phyloP scores from a whole-genome alignment of 1,140 invertebrate genomes.

The Prorops nasuta region DNA sequence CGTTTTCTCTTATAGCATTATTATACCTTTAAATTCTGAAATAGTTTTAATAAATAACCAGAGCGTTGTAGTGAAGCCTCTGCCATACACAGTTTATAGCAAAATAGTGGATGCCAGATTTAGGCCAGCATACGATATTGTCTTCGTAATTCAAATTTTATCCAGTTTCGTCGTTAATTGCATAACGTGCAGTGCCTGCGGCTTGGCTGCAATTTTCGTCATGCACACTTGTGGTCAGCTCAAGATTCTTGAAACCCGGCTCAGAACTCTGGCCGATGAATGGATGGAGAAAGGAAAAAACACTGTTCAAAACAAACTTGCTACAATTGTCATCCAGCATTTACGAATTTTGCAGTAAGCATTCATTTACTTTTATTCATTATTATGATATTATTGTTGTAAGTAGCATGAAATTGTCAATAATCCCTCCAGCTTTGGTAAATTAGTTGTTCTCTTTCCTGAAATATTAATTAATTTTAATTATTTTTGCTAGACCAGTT shows the following conservation, averaged over 20 bases:
- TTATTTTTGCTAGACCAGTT: slow-evolving; percentile 9
- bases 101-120: slow-evolving; percentile 14
- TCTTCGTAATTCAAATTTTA: slow-evolving; percentile 25
- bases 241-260: slow-evolving; percentile 7
- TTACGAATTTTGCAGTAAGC: slow-evolving; percentile 17
- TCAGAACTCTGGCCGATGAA: slow-evolving; percentile 6
- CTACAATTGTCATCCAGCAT: slow-evolving; percentile 18
- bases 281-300: neutral
- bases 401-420: no score
- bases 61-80: no score
- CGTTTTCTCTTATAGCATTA: slow-evolving; percentile 8
- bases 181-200: neutral
- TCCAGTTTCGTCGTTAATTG: slow-evolving; percentile 18
- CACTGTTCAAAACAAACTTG: neutral
- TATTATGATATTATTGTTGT: no score
- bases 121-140: slow-evolving; percentile 22
- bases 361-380: neutral
- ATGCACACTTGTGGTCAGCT: slow-evolving; percentile 17
- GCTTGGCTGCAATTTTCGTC: slow-evolving; percentile 12
- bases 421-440: neutral
- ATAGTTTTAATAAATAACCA: no score
- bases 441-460: neutral
- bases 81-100: slow-evolving; percentile 2
- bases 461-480: neutral
- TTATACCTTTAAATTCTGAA: no score